Evolutionary conservation across 2,113 vertebrate genomes (phyloP).

Genomic region (Neoarius graeffei): DNA sequence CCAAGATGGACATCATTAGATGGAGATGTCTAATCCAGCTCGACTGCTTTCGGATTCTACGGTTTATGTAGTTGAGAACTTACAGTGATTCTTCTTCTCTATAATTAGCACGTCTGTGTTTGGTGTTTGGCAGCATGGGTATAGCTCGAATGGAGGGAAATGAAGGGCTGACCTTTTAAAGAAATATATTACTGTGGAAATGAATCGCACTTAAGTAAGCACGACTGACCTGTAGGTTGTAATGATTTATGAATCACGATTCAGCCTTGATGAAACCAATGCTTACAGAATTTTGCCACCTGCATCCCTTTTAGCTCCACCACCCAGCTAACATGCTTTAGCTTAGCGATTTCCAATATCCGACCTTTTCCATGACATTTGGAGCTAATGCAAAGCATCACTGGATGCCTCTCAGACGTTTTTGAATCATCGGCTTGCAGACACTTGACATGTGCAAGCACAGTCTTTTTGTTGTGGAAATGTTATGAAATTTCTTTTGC

Average conservation of each 20-base stretch:
- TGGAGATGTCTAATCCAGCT: not conserved
- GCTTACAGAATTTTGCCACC: slow-evolving; percentile 30
- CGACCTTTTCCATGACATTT: slow-evolving; percentile 35
- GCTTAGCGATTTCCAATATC: slow-evolving; percentile 30
- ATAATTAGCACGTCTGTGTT: slow-evolving; percentile 58
- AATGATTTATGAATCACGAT: slow-evolving; percentile 73
- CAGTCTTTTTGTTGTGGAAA: not conserved
- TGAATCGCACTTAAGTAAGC: slow-evolving; percentile 61
- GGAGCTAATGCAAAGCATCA: not conserved
- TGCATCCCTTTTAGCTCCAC: not conserved
- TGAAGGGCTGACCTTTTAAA: slow-evolving; percentile 76
- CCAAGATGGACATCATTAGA: slow-evolving; percentile 3
- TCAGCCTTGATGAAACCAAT: slow-evolving; percentile 38
- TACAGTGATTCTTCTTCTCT: not conserved
- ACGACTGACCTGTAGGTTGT: slow-evolving; percentile 62
- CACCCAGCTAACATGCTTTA: not conserved
- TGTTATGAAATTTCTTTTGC: not conserved
- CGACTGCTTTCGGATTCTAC: not conserved
- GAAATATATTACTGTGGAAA: slow-evolving; percentile 58
- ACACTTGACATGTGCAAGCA: not conserved
- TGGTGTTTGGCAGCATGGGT: not conserved
- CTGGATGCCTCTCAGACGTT: not conserved
- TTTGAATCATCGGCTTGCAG: slow-evolving; percentile 13
- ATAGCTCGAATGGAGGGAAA: slow-evolving; percentile 48
- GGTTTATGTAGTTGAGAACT: not conserved